phyloP scores from a whole-genome alignment of 2,113 vertebrate genomes.

The Carlito syrichta region DNA sequence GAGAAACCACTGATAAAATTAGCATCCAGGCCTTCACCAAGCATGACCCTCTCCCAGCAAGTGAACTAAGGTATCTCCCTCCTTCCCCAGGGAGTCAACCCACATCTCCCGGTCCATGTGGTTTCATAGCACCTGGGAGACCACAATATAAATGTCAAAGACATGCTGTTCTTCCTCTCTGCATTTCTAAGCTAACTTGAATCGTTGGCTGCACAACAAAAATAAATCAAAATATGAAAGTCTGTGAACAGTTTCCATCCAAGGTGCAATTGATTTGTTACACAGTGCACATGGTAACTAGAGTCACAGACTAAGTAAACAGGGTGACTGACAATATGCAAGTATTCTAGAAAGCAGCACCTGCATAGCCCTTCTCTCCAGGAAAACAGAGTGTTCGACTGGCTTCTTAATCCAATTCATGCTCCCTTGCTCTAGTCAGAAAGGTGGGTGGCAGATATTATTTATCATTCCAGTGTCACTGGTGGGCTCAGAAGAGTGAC shows the following conservation, averaged over 20 bases:
- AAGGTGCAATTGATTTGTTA: conserved; percentile 65
- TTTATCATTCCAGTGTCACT: conserved; percentile 68
- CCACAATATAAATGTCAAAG: conserved; percentile 44
- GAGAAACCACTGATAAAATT: conserved; percentile 39
- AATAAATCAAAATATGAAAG: conserved; percentile 67
- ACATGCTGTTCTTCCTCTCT: conserved; percentile 17
- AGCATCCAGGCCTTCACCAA: not conserved
- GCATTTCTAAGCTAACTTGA: conserved; percentile 53
- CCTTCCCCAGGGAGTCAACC: not conserved
- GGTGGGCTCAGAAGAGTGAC: conserved; percentile 68
- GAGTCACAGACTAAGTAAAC: conserved; percentile 39
- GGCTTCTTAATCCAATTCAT: conserved; percentile 66
- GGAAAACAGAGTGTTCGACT: conserved; percentile 55
- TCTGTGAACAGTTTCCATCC: conserved; percentile 62
- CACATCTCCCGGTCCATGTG: not conserved
- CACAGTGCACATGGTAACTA: conserved; percentile 12
- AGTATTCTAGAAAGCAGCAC: not conserved
- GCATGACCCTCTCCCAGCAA: not conserved
- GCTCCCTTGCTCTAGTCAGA: conserved; percentile 49
- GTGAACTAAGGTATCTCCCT: not conserved
- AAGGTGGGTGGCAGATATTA: conserved; percentile 65
- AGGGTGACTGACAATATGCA: conserved; percentile 14
- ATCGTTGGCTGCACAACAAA: conserved; percentile 18
- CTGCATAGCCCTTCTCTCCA: not conserved
- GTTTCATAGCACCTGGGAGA: not conserved